Conservation (phyloP, 2,797 vertebrate species). For the Rallus crepitans region DNA sequence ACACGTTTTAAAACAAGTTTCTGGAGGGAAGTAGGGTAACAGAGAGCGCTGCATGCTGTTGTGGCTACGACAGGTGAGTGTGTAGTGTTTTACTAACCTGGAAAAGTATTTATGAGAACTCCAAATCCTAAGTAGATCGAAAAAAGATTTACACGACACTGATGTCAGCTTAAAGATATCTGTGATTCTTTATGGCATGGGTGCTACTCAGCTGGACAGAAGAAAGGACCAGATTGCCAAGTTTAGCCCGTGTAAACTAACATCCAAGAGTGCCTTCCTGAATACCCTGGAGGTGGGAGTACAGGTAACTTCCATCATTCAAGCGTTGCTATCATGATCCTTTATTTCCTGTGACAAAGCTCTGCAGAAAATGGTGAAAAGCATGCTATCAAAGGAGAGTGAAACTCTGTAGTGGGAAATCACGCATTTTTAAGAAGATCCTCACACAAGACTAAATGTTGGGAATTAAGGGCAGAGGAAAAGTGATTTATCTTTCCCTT, state of each 20-base stretch:
- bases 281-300: slow-evolving; percentile 4
- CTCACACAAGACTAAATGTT: background rate
- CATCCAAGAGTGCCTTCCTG: background rate
- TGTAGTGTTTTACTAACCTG: background rate
- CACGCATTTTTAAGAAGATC: background rate
- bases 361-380: background rate
- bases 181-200: background rate
- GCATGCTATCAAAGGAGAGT: background rate
- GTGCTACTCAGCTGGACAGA: background rate
- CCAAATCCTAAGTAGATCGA: background rate
- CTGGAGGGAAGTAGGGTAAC: background rate
- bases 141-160: background rate
- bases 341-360: background rate
- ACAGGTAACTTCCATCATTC: background rate
- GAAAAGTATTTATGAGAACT: slow-evolving; percentile 10
- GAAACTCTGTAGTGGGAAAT: background rate
- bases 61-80: background rate
- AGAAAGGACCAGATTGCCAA: background rate
- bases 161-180: background rate
- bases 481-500: background rate
- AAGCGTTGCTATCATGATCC: background rate
- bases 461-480: background rate
- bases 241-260: background rate
- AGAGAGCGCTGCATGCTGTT: background rate
- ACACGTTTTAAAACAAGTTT: background rate